Evolutionary conservation across 1,140 invertebrate genomes (phyloP), one percentile per base, ranked within the genome.

Genomic region (Leptonema lineaticorne): DNA sequence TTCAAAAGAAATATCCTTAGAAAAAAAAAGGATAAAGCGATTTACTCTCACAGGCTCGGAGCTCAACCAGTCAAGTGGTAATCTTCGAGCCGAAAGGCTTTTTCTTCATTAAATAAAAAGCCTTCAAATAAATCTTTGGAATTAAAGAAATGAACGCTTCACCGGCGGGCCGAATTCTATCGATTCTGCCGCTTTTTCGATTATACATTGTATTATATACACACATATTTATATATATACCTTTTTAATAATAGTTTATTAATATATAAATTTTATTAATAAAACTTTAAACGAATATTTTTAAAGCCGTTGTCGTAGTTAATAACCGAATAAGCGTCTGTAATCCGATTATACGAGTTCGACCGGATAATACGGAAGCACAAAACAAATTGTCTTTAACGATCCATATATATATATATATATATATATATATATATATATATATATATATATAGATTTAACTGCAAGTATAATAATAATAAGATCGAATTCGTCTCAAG

Each of bases 21-120:
- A 9, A 66, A n/a, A n/a, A n/a, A n/a, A 63, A 67, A 69, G 68
- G 70, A 72, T 72, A 72, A 72, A 72, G 70, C 64, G 70, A 69
- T 69, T 69, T 64, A 41, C 70, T 67, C 67, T 14, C 11, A 2
- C 20, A 24, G 50, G 28, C 68, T 50, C 50, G 50, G 64, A n/a
- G 68, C 70, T 64, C 60, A 68, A 59, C 65, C 33, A 69, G 70
- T 72, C 70, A 67, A 72, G 70, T 72, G 70, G 63, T 72, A 72
- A 72, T 72, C 67, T 72, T 69, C 63, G 48, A 46, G 29, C 27
- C 18, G 48, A 16, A 9, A 41, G 70, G 59, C 69, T 72, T 69
- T 69, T 72, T 68, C 68, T 72, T 68, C 68, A 69, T 72, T 69
- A 72, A 72, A 67, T 69, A 72, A 72, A 70, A 72, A 72, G 70